Conservation (phyloP, 2,888 invertebrate genomes). For the Eurytoma californica region DNA sequence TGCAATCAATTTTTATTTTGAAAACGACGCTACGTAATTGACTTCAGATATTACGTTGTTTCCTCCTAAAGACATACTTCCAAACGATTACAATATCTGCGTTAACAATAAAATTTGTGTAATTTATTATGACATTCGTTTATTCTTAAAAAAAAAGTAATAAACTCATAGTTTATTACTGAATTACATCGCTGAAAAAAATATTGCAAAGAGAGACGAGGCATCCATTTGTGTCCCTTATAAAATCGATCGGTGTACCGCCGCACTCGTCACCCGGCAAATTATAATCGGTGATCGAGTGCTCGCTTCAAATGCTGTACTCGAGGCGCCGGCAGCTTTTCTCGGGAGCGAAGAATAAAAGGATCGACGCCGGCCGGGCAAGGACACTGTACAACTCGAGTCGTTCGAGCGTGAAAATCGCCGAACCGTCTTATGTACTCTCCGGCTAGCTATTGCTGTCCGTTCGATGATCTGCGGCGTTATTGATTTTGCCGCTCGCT, state of each 20-base stretch:
- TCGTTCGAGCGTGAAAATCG: conserved; percentile 39
- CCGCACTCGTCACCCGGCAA: neutral
- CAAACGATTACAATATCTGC: too few relatives aligned
- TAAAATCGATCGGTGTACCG: neutral
- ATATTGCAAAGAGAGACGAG: too few relatives aligned
- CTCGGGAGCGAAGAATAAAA: neutral
- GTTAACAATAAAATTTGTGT: too few relatives aligned
- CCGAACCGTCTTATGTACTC: neutral
- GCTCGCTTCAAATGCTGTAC: neutral
- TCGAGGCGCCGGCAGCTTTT: neutral
- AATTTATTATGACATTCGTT: too few relatives aligned
- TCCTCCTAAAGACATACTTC: too few relatives aligned
- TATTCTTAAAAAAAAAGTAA: too few relatives aligned
- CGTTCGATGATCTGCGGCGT: conserved; percentile 60
- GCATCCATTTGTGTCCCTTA: neutral
- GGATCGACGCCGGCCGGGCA: neutral
- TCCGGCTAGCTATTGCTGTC: neutral
- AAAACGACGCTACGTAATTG: too few relatives aligned
- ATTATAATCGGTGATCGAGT: neutral
- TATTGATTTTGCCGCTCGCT: conserved; percentile 63
- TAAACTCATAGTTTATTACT: too few relatives aligned
- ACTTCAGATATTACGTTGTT: too few relatives aligned
- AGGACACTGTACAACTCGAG: neutral
- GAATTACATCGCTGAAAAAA: too few relatives aligned
- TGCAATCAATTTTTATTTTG: too few relatives aligned